Evolutionary conservation across 2,888 invertebrate species (phyloP), one percentile per base, ranked within the genome.

Genomic region (Euspilapteryx auroguttella): DNA sequence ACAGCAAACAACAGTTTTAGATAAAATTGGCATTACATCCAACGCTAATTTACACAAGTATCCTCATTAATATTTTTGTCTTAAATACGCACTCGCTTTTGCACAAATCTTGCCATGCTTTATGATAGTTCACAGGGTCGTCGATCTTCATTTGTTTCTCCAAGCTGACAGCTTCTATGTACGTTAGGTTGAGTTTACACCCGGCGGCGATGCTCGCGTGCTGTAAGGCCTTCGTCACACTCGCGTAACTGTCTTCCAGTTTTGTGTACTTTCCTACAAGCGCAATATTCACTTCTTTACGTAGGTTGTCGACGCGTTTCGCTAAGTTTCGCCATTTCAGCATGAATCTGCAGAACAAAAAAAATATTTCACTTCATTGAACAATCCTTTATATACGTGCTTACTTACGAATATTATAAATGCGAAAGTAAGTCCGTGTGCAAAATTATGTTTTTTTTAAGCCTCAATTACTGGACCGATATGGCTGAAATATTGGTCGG

Each of bases 211-310:
- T 83, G 1, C 94, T 85, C 0, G 99, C 93, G 58, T 99, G 99
- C 42, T 94, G 87, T 24, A 99, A 59, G 0, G 98, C 92, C 66
- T 99, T 98, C 1, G 88, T 87, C 0, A 99, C 91, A 1, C 98
- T 99, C 0, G 96, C 92, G 51, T 99, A 99, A 0, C 98, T 88
- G 68, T 99, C 99, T 51, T 94, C 89, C 9, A 97, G 69, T 49
- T 89, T 87, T 0, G 97, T 97, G 52, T 99, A 99, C 69, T 99
- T 98, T 4, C 98, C 98, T 2, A 98, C 98, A 3, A 98, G 71
- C 2, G 90, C 90, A 32, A 98, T 96, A 35, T 81, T 86, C 0
- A 96, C 91, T 50, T 86, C 87, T 45, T 87, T 85, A n/a, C 87
- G 81, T 7, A 94, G 68, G 39, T 86, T 85, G 47, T 94, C 93